These are phyloP conservation scores for Pipistrellus nathusii DNA, from an alignment of 2,797 vertebrate species.

Conservation along the genomic window DNA sequence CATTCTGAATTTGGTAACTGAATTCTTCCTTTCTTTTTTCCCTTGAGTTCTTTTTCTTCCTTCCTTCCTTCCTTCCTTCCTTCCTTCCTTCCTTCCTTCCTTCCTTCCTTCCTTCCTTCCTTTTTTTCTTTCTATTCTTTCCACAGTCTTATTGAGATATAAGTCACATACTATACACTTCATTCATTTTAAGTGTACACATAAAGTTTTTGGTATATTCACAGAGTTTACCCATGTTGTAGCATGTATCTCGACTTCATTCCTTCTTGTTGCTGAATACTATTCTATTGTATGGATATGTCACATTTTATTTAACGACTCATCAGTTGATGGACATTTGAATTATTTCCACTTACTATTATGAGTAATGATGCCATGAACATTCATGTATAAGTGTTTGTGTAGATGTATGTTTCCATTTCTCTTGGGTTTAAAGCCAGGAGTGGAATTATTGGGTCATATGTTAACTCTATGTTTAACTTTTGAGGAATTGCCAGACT, in stretches of 20 bases:
- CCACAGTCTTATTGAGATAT: background rate
- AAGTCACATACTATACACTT: background rate
- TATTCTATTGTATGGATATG: background rate
- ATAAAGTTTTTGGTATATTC: background rate
- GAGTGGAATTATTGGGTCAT: background rate
- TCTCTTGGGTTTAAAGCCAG: background rate
- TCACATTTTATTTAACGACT: background rate
- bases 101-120: no score
- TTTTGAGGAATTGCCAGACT: background rate
- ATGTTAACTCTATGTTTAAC: background rate
- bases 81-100: background rate
- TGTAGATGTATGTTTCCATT: background rate
- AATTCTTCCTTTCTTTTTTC: background rate
- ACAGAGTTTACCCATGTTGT: background rate
- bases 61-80: no score
- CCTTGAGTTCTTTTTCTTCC: no score
- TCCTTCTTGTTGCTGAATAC: background rate
- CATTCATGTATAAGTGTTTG: background rate
- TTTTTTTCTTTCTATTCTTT: background rate
- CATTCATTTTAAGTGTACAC: background rate
- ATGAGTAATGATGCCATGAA: background rate
- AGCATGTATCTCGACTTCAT: background rate
- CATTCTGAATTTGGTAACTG: background rate
- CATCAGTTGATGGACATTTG: background rate
- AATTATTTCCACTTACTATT: constrained; percentile 7